Conservation (phyloP, 2,113 vertebrate genomes). For the Menidia beryllina region DNA sequence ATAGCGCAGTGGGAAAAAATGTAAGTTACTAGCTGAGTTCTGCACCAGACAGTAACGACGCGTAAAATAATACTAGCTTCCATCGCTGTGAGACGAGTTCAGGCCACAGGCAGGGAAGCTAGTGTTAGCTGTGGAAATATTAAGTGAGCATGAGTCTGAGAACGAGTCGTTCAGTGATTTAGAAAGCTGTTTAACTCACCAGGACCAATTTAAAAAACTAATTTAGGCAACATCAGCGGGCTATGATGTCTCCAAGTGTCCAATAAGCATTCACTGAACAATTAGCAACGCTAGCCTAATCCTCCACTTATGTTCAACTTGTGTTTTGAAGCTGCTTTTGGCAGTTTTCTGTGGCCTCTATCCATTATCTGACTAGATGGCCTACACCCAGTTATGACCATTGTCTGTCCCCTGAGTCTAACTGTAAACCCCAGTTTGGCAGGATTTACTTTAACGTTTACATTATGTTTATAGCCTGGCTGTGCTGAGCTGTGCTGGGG, state of each 20-base stretch:
- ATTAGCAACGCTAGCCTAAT: constrained; percentile 11
- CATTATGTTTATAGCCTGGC: too few species aligned
- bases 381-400: too few species aligned
- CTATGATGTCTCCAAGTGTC: neutral
- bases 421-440: too few species aligned
- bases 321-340: neutral
- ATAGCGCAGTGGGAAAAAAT: constrained; percentile 68
- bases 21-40: constrained; percentile 56
- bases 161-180: neutral
- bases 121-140: constrained; percentile 39
- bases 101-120: constrained; percentile 6
- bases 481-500: too few species aligned
- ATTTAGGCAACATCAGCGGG: neutral
- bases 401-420: too few species aligned
- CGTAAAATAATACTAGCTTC: too few species aligned
- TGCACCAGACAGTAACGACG: neutral
- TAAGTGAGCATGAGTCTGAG: neutral
- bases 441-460: too few species aligned
- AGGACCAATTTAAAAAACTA: neutral
- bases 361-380: neutral
- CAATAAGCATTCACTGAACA: neutral
- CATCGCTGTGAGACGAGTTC: neutral
- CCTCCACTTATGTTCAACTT: neutral
- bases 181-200: neutral
- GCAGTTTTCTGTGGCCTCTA: too few species aligned